Conservation (phyloP, 2,888 invertebrate genomes). For the Gymnoscelis rufifasciata region DNA sequence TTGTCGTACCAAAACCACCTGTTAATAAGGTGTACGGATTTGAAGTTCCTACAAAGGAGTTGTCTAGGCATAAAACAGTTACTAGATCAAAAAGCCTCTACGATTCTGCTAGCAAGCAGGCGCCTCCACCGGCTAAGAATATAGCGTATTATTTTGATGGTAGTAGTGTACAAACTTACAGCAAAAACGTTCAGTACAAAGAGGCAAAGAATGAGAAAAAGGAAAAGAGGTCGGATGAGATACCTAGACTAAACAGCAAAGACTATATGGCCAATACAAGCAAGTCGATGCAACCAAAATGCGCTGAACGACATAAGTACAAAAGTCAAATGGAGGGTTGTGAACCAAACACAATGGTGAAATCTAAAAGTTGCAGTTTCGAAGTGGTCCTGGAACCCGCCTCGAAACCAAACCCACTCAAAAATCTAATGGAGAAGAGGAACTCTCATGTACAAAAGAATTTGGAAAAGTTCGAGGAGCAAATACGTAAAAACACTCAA, state of each 20-base stretch:
- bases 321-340: conserved; percentile 69
- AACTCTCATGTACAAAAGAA: conserved; percentile 77
- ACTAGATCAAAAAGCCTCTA: conserved; percentile 70
- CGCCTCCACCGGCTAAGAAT: conserved; percentile 64
- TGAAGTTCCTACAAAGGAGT: conserved; percentile 53
- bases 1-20: conserved; percentile 43
- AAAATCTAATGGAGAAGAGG: conserved; percentile 69
- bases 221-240: conserved; percentile 68
- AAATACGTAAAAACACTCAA: conserved; percentile 66
- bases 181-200: conserved; percentile 41
- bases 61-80: conserved; percentile 63
- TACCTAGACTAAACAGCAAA: conserved; percentile 77
- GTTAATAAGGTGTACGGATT: conserved; percentile 62
- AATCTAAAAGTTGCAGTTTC: conserved; percentile 75
- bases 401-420: conserved; percentile 68
- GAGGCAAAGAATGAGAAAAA: conserved; percentile 46
- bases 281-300: conserved; percentile 68
- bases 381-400: conserved; percentile 75
- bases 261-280: conserved; percentile 75
- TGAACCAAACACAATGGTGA: conserved; percentile 64
- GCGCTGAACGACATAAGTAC: conserved; percentile 64
- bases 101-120: conserved; percentile 56
- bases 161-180: conserved; percentile 62
- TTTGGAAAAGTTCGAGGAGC: conserved; percentile 80
- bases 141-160: conserved; percentile 76